Base-by-base conservation (phyloP, 1,140 invertebrate species). In the Drosophila pandora region DNA sequence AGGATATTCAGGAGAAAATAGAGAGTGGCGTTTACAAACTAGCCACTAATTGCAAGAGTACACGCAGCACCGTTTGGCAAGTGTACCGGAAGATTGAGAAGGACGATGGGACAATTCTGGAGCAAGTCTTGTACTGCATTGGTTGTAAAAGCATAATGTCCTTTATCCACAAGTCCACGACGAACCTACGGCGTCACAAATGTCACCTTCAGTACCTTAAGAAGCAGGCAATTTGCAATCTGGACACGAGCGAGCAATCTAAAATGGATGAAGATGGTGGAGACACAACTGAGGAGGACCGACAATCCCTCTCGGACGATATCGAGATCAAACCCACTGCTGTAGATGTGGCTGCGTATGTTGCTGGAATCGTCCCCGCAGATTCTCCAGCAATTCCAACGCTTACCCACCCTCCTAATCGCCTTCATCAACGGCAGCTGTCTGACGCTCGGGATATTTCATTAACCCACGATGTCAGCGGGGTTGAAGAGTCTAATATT, bases 1-100 rank as follows among this genome's bases (percentile, higher is more conserved):
- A 76, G 49, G 82, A 77, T 48, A 77, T 85, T 17, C 73, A 70
- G 9, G 61, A 81, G n/a, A 85, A 85, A 81, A 81, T 87, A 8
- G 63, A 77, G 49, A 77, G 34, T 23, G 81, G 82, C 8, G 54
- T 77, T 12, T 85, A 85, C 34, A 87, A 73, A 13, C 49, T 85
- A 2, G 63, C 68, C 4, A 48, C 65, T 1, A 85, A 85, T 47
- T 50, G 53, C 34, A 84, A 87, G 49, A 77, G 63, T 32, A 81
- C 77, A 2, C 77, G 82, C 13, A 85, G 81, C 47, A 74, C 81
- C 1, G 81, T 85, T 3, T 85, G 81, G 81, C 77, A 61, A n/a
- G 73, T 85, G 28, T 85, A 85, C 28, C 62, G 64, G 17, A 85
- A 74, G 39, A 87, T 85, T 49, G 50, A 74, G 45, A 85, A 67